Percentiles rank a stretch among this genome's conserved stretches.
Evolutionary conservation across 2,888 invertebrate genomes (phyloP).

Genomic region (Archips crataeganus): DNA sequence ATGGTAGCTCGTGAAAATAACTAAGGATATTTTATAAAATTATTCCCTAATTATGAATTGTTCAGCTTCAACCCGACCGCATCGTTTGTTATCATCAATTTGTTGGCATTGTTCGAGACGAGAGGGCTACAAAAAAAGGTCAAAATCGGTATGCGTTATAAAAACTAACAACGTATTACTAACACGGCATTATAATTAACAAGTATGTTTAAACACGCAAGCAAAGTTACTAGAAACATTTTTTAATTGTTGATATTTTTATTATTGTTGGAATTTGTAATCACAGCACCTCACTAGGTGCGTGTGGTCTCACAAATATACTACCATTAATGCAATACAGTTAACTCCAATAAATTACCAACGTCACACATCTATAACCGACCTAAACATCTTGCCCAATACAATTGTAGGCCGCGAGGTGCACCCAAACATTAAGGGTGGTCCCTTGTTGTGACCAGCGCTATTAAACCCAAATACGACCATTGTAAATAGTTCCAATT

Average conservation of each 20-base stretch:
- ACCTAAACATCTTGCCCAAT: conserved; percentile 59
- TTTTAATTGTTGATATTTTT: conserved; percentile 3
- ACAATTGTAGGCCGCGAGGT: conserved; percentile 53
- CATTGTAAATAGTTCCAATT: conserved; percentile 61
- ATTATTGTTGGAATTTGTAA: conserved; percentile 27
- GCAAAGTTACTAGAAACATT: neutral
- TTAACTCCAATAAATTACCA: conserved; percentile 60
- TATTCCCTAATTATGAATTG: conserved; percentile 66
- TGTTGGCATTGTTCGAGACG: conserved; percentile 50
- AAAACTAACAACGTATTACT: neutral
- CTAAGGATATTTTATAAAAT: conserved; percentile 65
- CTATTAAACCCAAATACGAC: conserved; percentile 71
- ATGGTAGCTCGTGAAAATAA: conserved; percentile 74
- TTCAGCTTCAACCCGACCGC: conserved; percentile 38
- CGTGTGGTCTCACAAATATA: conserved; percentile 47
- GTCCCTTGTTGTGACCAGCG: conserved; percentile 64
- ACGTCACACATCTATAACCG: conserved; percentile 45
- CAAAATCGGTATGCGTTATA: neutral
- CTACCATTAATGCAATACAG: conserved; percentile 48
- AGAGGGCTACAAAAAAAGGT: conserved; percentile 13
- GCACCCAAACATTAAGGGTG: conserved; percentile 71
- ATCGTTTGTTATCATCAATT: conserved; percentile 57
- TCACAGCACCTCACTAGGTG: conserved; percentile 22
- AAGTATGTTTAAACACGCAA: neutral
- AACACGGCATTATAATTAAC: neutral